phyloP scores from a whole-genome alignment of 2,797 vertebrate genomes.

The Melanotaenia maccullochi region DNA sequence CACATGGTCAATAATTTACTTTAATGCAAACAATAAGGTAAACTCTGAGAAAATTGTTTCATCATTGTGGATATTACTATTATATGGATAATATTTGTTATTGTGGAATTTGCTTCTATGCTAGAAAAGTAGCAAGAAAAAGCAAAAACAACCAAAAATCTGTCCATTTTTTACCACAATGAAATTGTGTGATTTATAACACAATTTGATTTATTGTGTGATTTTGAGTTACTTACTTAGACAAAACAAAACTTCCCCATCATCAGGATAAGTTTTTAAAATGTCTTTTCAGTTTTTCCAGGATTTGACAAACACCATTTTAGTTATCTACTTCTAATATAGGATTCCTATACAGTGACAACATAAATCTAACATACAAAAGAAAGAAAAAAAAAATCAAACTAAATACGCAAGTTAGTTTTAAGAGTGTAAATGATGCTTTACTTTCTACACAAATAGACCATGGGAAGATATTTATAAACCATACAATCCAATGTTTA shows the following conservation, averaged over 20 bases:
- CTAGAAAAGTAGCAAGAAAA: not conserved
- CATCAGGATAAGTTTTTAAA: not conserved
- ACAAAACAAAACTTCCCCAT: not conserved
- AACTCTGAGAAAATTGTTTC: not conserved
- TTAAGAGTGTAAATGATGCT: not conserved
- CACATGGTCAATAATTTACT: not conserved
- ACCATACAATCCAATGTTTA: slow-evolving; percentile 11
- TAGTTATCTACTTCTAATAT: not conserved
- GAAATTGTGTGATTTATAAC: too few species aligned
- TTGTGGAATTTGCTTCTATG: too few species aligned
- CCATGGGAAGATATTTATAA: slow-evolving; percentile 2
- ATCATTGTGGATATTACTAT: not conserved
- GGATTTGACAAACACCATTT: too few species aligned
- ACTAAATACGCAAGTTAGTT: not conserved
- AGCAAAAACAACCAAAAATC: not conserved
- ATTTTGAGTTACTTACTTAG: too few species aligned
- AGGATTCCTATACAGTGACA: not conserved
- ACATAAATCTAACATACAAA: not conserved
- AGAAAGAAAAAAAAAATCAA: not conserved
- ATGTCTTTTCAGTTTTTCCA: not conserved
- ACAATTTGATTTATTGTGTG: too few species aligned
- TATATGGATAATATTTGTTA: not conserved
- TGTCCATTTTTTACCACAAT: too few species aligned
- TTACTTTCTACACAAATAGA: not conserved
- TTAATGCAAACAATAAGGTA: not conserved